phyloP scores from a whole-genome alignment of 2,797 vertebrate species.

The Tadarida brasiliensis region DNA sequence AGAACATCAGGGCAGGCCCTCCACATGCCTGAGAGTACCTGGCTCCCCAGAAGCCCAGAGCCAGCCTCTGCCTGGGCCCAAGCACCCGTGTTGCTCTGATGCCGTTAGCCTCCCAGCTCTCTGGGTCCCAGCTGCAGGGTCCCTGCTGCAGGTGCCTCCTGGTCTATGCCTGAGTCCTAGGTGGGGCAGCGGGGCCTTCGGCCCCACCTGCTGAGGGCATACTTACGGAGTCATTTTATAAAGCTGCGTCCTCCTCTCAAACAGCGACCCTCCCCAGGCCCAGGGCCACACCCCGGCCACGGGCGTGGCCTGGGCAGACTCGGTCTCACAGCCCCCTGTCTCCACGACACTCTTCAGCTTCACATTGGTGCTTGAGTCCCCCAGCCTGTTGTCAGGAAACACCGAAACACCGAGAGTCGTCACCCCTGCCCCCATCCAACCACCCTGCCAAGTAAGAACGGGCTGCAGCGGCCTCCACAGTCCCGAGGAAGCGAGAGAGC shows the following conservation, averaged over 20 bases:
- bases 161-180: not conserved
- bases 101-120: not conserved
- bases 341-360: constrained; percentile 84
- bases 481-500: not conserved
- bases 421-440: constrained; percentile 66
- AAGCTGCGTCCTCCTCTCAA: constrained; percentile 83
- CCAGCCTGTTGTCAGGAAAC: constrained; percentile 84
- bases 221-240: constrained; percentile 86
- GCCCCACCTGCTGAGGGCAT: constrained; percentile 63
- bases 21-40: not conserved
- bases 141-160: not conserved
- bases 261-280: constrained; percentile 84
- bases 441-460: constrained; percentile 29
- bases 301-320: constrained; percentile 77
- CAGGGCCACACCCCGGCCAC: constrained; percentile 76
- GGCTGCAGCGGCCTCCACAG: not conserved
- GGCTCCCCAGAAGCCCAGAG: not conserved
- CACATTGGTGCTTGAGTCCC: constrained; percentile 81
- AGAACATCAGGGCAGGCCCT: not conserved
- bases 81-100: not conserved
- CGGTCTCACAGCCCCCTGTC: constrained; percentile 78
- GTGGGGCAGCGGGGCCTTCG: not conserved
- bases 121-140: not conserved
- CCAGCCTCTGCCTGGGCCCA: not conserved
- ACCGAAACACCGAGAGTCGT: constrained; percentile 81